A percentile compares a stretch with the other conserved stretches of the same genome.
Evolutionary conservation across 2,888 invertebrate species (phyloP).

Genomic region (Augiades crinisus): DNA sequence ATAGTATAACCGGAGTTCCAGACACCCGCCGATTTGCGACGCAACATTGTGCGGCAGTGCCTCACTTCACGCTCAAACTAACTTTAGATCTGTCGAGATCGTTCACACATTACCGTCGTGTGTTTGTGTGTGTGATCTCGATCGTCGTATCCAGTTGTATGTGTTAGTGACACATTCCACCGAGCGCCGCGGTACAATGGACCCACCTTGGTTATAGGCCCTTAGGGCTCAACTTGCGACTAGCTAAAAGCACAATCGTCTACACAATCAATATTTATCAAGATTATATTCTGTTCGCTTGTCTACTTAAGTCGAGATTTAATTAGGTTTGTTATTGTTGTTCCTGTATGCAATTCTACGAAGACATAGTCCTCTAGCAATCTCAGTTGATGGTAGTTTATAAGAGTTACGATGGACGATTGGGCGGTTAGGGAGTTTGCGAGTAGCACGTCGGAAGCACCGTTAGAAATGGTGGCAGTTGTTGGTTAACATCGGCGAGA

Average conservation of each 20-base stretch:
- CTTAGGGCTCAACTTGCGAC: slow-evolving; percentile 10
- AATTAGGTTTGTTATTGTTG: slow-evolving; percentile 1
- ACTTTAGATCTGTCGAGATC: slow-evolving; percentile 20
- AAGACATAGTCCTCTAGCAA: slow-evolving; percentile 5
- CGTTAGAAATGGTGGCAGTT: slow-evolving; percentile 23
- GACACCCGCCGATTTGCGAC: slow-evolving; percentile 37
- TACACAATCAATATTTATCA: slow-evolving; percentile 1
- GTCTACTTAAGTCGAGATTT: neutral
- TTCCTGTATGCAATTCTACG: slow-evolving; percentile 2
- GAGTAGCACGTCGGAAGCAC: slow-evolving; percentile 8
- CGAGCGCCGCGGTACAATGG: slow-evolving; percentile 36
- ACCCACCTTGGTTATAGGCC: slow-evolving; percentile 29
- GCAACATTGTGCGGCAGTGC: slow-evolving; percentile 36
- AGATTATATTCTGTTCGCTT: neutral
- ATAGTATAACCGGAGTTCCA: slow-evolving; percentile 32
- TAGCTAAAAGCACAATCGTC: slow-evolving; percentile 21
- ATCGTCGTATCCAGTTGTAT: slow-evolving; percentile 25
- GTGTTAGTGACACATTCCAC: slow-evolving; percentile 38
- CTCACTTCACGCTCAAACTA: slow-evolving; percentile 26
- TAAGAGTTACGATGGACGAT: slow-evolving; percentile 5
- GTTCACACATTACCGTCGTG: no score
- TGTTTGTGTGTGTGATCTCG: neutral
- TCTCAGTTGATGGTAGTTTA: slow-evolving; percentile 10
- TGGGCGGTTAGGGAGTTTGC: slow-evolving; percentile 10
- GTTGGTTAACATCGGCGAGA: slow-evolving; percentile 24